A percentile compares a stretch with the other conserved stretches of the same genome.
phyloP scores from a whole-genome alignment of 2,797 vertebrate genomes.

The Sebastes cheni region DNA sequence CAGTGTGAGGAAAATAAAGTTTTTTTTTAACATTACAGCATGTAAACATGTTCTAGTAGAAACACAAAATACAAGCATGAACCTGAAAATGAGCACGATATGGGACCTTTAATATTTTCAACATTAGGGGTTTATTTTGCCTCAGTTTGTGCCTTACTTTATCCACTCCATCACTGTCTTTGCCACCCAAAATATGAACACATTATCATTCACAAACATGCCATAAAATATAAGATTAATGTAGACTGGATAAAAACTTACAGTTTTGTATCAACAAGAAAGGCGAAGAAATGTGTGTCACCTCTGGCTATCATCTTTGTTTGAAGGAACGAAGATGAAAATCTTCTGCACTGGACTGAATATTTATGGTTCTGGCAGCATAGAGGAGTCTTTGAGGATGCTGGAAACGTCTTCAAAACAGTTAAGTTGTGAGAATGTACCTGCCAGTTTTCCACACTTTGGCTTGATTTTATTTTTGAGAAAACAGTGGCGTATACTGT shows the following conservation, averaged over 20 bases:
- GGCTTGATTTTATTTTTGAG: slow-evolving; percentile 14
- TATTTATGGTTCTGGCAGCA: slow-evolving; percentile 44
- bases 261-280: background rate
- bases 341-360: slow-evolving; percentile 11
- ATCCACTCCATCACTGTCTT: background rate
- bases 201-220: background rate
- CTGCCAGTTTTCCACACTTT: slow-evolving; percentile 43
- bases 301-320: slow-evolving; percentile 5
- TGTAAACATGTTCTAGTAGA: too few relatives aligned
- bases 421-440: slow-evolving; percentile 38
- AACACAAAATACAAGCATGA: too few relatives aligned
- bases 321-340: background rate
- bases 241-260: background rate
- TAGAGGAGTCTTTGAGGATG: slow-evolving; percentile 25
- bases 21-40: too few relatives aligned
- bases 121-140: background rate
- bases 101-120: background rate
- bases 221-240: background rate
- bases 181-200: background rate
- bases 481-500: background rate
- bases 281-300: background rate
- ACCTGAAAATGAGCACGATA: too few relatives aligned
- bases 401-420: slow-evolving; percentile 32
- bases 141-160: background rate
- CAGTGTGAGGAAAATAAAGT: too few relatives aligned